phyloP scores from a whole-genome alignment of 2,113 vertebrate species.

The Dicaeum eximium region DNA sequence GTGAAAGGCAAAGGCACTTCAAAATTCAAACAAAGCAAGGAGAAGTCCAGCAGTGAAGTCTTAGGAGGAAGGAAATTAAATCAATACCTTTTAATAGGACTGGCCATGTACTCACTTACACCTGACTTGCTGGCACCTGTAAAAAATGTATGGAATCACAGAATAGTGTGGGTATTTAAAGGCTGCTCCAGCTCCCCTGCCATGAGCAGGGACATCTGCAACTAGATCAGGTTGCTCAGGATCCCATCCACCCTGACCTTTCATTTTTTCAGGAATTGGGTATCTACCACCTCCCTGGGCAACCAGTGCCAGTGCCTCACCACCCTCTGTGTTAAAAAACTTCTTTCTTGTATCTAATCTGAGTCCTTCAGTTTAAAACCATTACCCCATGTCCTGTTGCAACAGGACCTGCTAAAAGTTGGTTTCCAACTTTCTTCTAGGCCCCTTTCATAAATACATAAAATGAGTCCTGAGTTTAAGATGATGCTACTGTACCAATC shows the following conservation, averaged over 20 bases:
- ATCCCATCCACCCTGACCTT: background rate
- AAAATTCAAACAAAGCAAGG: background rate
- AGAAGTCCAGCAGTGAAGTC: background rate
- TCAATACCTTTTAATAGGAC: background rate
- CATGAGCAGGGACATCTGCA: background rate
- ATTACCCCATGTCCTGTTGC: background rate
- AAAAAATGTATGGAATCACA: background rate
- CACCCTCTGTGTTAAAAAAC: background rate
- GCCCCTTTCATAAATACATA: background rate
- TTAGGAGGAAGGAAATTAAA: background rate
- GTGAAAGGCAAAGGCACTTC: background rate
- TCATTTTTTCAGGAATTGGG: background rate
- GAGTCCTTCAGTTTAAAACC: background rate
- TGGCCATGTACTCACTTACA: background rate
- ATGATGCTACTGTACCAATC: background rate
- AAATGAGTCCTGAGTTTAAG: background rate
- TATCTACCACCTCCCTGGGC: background rate
- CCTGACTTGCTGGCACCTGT: background rate
- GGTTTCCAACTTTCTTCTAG: background rate
- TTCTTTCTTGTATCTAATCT: background rate
- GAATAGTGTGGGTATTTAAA: background rate
- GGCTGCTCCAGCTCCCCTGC: background rate
- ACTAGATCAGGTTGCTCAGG: background rate
- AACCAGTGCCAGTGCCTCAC: background rate
- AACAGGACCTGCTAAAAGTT: background rate